Evolutionary conservation across 2,113 vertebrate species (phyloP).

Genomic region (Gavia stellata): DNA sequence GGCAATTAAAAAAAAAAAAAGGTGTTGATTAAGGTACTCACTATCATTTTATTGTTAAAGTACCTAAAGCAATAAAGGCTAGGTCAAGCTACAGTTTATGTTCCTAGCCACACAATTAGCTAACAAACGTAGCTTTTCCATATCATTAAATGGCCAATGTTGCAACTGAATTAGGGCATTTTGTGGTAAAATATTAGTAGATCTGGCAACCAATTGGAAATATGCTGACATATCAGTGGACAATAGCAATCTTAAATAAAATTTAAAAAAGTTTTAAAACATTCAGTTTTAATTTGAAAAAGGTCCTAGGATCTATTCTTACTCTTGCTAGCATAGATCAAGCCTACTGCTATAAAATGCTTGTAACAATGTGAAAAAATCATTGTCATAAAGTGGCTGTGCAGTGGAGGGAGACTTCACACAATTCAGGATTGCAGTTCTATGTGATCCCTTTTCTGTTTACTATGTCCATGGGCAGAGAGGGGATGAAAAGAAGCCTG

Average conservation of each 20-base stretch:
- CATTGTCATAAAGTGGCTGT: not conserved
- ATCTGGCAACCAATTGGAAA: not conserved
- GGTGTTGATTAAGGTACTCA: not conserved
- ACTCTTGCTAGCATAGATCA: not conserved
- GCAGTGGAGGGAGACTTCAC: not conserved
- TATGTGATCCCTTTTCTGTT: not conserved
- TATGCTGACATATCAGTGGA: too few relatives aligned
- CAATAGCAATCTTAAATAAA: not conserved
- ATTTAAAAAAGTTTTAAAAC: rapidly evolving
- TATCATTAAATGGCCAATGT: not conserved
- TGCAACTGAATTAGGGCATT: not conserved
- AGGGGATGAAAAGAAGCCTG: not conserved
- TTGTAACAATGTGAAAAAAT: not conserved
- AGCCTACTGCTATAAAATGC: not conserved
- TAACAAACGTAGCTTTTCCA: not conserved
- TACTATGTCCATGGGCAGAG: not conserved
- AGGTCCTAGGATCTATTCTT: not conserved
- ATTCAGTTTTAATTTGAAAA: not conserved
- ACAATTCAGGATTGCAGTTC: not conserved
- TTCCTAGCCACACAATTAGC: not conserved
- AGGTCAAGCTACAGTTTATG: not conserved
- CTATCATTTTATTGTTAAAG: not conserved
- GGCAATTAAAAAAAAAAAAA: not conserved
- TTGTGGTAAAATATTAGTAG: not conserved
- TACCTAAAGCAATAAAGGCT: not conserved